Conservation (phyloP, 2,113 vertebrate species). For the Aldabrachelys gigantea region DNA sequence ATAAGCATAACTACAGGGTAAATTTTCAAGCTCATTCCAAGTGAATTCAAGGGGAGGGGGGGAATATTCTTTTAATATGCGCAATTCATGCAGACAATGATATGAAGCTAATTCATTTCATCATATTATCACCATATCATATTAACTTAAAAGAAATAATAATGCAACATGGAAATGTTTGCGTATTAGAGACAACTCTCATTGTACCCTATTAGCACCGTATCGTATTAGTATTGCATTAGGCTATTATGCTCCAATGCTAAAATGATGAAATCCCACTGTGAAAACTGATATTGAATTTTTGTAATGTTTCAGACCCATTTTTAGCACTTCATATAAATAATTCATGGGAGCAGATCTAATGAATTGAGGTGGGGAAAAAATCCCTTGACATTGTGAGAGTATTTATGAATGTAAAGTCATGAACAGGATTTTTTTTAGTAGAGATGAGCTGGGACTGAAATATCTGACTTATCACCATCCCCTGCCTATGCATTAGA, state of each 20-base stretch:
- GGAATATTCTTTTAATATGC: slow-evolving; percentile 80
- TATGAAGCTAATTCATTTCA: slow-evolving; percentile 86
- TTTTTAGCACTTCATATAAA: slow-evolving; percentile 84
- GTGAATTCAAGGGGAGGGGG: slow-evolving; percentile 76
- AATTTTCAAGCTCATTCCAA: slow-evolving; percentile 85
- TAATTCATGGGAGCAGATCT: slow-evolving; percentile 84
- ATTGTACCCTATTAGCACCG: slow-evolving; percentile 84
- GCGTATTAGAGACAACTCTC: slow-evolving; percentile 83
- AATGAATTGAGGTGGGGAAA: slow-evolving; percentile 82
- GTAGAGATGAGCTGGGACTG: slow-evolving; percentile 55
- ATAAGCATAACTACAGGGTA: slow-evolving; percentile 87
- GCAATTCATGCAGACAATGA: slow-evolving; percentile 83
- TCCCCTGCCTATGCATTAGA: background rate
- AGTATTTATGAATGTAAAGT: slow-evolving; percentile 84
- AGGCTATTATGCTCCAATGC: slow-evolving; percentile 80
- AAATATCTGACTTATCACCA: slow-evolving; percentile 52
- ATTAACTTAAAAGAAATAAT: slow-evolving; percentile 87
- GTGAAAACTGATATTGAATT: slow-evolving; percentile 87
- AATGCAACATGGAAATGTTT: slow-evolving; percentile 86
- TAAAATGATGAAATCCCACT: slow-evolving; percentile 86
- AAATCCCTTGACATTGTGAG: slow-evolving; percentile 78
- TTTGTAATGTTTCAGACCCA: slow-evolving; percentile 86
- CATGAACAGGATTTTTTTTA: slow-evolving; percentile 62
- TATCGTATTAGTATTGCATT: slow-evolving; percentile 83
- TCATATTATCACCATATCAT: slow-evolving; percentile 85